These are phyloP conservation scores for Carabus problematicus DNA, from an alignment of 2,888 invertebrate species.

Conservation along the genomic window DNA sequence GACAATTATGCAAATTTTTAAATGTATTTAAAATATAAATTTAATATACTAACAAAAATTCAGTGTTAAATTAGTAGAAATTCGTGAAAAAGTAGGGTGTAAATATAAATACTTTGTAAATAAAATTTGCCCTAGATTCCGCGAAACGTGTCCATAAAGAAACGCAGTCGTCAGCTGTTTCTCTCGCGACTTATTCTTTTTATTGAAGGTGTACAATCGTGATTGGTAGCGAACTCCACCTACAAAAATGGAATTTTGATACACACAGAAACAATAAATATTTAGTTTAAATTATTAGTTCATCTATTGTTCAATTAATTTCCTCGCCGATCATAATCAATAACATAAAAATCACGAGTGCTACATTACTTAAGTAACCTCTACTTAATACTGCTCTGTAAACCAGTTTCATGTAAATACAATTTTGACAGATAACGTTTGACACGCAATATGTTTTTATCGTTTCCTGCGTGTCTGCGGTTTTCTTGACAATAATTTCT, in stretches of 20 bases:
- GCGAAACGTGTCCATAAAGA: neutral
- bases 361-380: slow-evolving; percentile 14
- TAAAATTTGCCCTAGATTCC: neutral
- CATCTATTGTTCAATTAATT: slow-evolving; percentile 12
- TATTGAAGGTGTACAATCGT: slow-evolving; percentile 33
- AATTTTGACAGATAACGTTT: slow-evolving; percentile 41
- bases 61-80: too few relatives aligned
- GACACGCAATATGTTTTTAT: slow-evolving; percentile 43
- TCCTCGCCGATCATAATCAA: slow-evolving; percentile 6
- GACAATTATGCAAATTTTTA: too few relatives aligned
- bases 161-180: slow-evolving; percentile 38
- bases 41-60: too few relatives aligned
- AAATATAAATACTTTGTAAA: neutral
- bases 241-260: slow-evolving; percentile 40
- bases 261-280: slow-evolving; percentile 15
- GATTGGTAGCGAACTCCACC: slow-evolving; percentile 41
- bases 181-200: slow-evolving; percentile 25
- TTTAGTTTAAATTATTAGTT: slow-evolving; percentile 40
- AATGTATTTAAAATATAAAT: too few relatives aligned
- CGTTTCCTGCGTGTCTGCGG: slow-evolving; percentile 41
- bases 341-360: slow-evolving; percentile 24
- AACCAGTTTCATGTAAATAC: slow-evolving; percentile 41
- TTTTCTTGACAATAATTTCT: slow-evolving; percentile 51
- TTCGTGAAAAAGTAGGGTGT: neutral
- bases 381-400: slow-evolving; percentile 20